These are phyloP conservation scores for Eriosoma lanigerum DNA, from an alignment of 1,140 invertebrate genomes.

Conservation along the genomic window DNA sequence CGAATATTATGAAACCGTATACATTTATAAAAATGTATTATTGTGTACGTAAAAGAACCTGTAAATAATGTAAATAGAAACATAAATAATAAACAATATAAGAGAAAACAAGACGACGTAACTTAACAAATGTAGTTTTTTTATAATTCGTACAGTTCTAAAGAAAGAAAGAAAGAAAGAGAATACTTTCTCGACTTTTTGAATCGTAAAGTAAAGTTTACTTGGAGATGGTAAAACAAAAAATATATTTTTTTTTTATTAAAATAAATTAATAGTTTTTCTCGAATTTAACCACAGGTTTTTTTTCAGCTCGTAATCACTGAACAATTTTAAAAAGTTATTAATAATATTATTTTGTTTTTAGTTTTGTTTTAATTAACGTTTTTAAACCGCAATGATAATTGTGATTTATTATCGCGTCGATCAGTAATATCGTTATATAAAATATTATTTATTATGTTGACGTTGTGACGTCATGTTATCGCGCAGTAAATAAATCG, in stretches of 20 bases:
- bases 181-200: neutral
- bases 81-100: too few species aligned
- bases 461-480: too few species aligned
- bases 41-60: too few species aligned
- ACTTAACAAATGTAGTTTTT: too few species aligned
- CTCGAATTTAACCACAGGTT: neutral
- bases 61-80: too few species aligned
- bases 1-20: too few species aligned
- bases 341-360: too few species aligned
- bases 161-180: neutral
- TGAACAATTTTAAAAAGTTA: slow-evolving; percentile 19
- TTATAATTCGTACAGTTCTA: too few species aligned
- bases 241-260: neutral
- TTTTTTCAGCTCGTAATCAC: neutral
- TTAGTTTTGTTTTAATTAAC: slow-evolving; percentile 8
- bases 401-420: slow-evolving; percentile 27
- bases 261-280: neutral
- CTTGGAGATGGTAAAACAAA: neutral
- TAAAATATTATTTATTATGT: too few species aligned
- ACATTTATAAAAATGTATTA: too few species aligned
- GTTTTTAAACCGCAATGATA: neutral
- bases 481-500: too few species aligned
- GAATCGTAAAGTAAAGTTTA: neutral
- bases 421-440: neutral
- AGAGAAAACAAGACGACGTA: too few species aligned